These are phyloP conservation scores for Melanotus villosus DNA, from an alignment of 2,888 invertebrate species.

Conservation along the genomic window DNA sequence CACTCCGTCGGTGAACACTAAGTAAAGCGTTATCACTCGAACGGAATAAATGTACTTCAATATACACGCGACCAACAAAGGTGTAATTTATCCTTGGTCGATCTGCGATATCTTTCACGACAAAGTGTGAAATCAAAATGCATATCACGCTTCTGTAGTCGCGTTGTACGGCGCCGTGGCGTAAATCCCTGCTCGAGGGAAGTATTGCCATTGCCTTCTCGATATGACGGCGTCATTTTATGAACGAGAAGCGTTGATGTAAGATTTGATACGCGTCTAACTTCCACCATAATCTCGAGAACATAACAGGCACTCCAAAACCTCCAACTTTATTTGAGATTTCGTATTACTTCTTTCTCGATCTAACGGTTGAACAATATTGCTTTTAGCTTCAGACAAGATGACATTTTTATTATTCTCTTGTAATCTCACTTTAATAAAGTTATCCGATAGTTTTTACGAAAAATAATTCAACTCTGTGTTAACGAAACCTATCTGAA, in stretches of 20 bases:
- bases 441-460: no score
- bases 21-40: no score
- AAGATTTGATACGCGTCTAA: conserved; percentile 38
- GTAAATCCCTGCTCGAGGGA: conserved; percentile 40
- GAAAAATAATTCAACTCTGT: no score
- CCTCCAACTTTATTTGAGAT: conserved; percentile 6
- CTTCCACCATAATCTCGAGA: conserved; percentile 28
- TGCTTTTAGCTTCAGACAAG: background rate
- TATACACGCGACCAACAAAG: conserved; percentile 19
- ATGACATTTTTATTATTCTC: conserved; percentile 4
- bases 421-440: background rate
- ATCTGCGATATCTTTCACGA: conserved; percentile 24
- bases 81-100: conserved; percentile 12
- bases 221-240: conserved; percentile 39
- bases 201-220: conserved; percentile 32
- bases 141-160: conserved; percentile 37
- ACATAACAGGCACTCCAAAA: background rate
- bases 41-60: no score
- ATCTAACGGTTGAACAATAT: background rate
- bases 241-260: conserved; percentile 37
- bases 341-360: background rate
- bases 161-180: conserved; percentile 30
- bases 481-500: no score
- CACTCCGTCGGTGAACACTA: no score
- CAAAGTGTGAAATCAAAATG: conserved; percentile 39